Evolutionary conservation across 2,113 vertebrate species (phyloP).

Genomic region (Uropsilus gracilis): DNA sequence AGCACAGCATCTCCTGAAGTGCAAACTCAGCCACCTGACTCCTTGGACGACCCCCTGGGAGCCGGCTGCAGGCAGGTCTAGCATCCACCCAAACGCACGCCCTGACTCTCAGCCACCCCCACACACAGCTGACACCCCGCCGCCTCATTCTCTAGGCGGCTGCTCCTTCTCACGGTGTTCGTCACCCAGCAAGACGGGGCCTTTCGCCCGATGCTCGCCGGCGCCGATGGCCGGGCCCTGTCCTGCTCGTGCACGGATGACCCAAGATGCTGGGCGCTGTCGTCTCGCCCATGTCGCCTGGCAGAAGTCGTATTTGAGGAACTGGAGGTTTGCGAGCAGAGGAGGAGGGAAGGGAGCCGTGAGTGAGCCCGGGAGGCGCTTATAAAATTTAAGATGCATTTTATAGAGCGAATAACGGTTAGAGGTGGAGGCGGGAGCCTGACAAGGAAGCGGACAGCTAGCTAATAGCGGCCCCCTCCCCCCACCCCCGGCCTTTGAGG

Average conservation of each 20-base stretch:
- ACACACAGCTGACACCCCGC: not conserved
- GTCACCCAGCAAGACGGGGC: not conserved
- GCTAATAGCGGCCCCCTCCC: not conserved
- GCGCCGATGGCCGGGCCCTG: not conserved
- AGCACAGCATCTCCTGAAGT: not conserved
- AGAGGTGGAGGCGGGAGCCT: not conserved
- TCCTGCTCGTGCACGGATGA: not conserved
- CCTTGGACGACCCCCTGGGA: not conserved
- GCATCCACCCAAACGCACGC: not conserved
- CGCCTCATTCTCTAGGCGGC: not conserved
- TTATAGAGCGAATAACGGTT: constrained; percentile 6
- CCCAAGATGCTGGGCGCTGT: not conserved
- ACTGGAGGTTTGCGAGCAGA: not conserved
- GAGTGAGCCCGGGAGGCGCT: not conserved
- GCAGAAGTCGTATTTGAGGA: constrained; percentile 33
- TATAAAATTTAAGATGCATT: constrained; percentile 40
- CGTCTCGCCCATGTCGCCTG: not conserved
- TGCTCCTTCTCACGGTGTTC: not conserved
- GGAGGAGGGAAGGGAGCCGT: not conserved
- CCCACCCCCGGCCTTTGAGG: not conserved
- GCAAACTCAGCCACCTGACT: not conserved
- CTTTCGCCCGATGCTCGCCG: not conserved
- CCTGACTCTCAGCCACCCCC: not conserved
- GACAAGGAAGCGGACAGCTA: not conserved
- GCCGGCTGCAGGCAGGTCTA: not conserved